phyloP scores from a whole-genome alignment of 2,888 invertebrate species.

The Tenodera sinensis region DNA sequence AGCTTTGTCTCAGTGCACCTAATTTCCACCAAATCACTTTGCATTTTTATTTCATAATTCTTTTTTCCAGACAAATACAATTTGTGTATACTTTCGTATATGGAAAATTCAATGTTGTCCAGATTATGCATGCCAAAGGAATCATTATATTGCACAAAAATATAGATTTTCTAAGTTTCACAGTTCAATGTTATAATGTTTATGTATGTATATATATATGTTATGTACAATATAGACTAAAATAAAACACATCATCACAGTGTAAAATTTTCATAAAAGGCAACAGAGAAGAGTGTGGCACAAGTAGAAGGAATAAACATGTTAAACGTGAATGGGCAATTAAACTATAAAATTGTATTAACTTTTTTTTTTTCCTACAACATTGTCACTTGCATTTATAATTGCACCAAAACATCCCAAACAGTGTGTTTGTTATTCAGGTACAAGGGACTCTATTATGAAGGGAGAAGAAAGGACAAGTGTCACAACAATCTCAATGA shows the following conservation, averaged over 20 bases:
- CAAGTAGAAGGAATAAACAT: constrained; percentile 4
- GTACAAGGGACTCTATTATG: constrained; percentile 17
- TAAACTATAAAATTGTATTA: background rate
- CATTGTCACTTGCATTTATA: background rate
- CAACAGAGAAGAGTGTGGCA: constrained; percentile 14
- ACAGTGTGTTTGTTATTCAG: constrained; percentile 1
- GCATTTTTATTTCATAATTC: background rate
- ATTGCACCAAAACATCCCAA: background rate
- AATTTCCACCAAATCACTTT: constrained; percentile 17
- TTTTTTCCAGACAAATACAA: constrained; percentile 9
- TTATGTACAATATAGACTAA: constrained; percentile 10
- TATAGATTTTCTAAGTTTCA: constrained; percentile 15
- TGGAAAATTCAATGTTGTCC: background rate
- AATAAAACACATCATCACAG: constrained; percentile 17
- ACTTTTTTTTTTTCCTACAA: background rate
- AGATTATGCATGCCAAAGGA: constrained; percentile 9
- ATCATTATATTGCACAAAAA: constrained; percentile 9
- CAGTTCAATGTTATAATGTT: constrained; percentile 12
- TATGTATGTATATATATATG: constrained; percentile 4
- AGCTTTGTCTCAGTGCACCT: background rate
- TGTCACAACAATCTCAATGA: background rate
- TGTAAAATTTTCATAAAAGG: constrained; percentile 5
- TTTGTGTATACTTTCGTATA: background rate
- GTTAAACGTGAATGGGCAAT: background rate
- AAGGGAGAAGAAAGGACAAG: constrained; percentile 16